These are phyloP conservation scores for Eubasilissa splendida DNA, from an alignment of 2,888 invertebrate genomes.

Conservation along the genomic window DNA sequence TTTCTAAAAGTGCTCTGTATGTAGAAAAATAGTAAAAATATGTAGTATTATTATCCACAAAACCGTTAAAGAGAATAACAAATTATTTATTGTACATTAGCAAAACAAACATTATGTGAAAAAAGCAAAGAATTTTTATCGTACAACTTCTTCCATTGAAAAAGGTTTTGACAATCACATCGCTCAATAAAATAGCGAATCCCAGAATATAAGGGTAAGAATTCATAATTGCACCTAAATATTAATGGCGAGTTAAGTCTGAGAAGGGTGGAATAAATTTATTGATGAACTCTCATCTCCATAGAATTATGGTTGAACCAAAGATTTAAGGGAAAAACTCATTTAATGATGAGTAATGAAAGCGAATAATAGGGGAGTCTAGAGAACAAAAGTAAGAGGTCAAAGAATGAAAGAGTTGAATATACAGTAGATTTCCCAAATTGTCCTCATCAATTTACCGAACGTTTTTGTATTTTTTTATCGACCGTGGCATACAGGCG, in stretches of 20 bases:
- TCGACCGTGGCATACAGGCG: neutral
- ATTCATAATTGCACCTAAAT: constrained; percentile 6
- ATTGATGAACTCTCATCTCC: constrained; percentile 21
- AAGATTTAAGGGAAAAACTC: constrained; percentile 6
- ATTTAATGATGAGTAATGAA: constrained; percentile 8
- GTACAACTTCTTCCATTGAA: neutral
- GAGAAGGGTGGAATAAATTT: neutral
- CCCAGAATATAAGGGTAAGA: neutral
- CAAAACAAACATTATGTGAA: too few species aligned
- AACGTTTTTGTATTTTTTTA: neutral
- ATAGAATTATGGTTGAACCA: constrained; percentile 12
- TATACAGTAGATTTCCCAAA: neutral
- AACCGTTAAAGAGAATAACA: too few species aligned
- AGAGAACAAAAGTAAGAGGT: neutral
- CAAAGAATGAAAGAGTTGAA: neutral
- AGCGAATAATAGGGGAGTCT: neutral
- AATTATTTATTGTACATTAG: too few species aligned
- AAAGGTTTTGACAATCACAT: neutral
- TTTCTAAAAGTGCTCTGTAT: too few species aligned
- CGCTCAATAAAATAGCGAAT: constrained; percentile 2
- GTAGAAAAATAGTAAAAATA: too few species aligned
- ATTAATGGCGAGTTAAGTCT: neutral
- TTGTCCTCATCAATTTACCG: constrained; percentile 16
- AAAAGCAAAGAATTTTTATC: too few species aligned
- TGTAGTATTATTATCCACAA: too few species aligned